phyloP scores from a whole-genome alignment of 1,140 invertebrate species.

The Rhagoletis pomonella region DNA sequence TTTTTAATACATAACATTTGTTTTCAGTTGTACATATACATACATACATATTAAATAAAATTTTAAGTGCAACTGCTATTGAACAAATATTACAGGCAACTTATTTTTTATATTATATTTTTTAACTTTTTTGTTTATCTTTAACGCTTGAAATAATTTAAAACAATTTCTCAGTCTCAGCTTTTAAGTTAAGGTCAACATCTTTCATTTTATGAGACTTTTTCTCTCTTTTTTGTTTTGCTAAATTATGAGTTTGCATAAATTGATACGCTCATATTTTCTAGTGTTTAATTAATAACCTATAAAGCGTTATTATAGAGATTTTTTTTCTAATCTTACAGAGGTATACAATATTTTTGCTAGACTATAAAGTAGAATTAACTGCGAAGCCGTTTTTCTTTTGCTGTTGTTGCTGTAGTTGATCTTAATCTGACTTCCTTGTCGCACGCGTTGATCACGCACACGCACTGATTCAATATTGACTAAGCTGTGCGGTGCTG shows the following conservation, averaged over 20 bases:
- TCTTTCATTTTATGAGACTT: constrained; percentile 42
- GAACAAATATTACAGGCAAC: constrained; percentile 16
- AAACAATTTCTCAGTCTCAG: constrained; percentile 43
- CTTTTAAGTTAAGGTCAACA: constrained; percentile 34
- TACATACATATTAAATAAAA: background rate
- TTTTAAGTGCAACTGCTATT: constrained; percentile 9
- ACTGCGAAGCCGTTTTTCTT: background rate
- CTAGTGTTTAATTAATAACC: constrained; percentile 33
- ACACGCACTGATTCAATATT: background rate
- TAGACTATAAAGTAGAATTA: constrained; percentile 43
- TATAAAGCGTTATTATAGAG: constrained; percentile 11
- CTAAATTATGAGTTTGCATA: constrained; percentile 48
- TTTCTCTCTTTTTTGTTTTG: background rate
- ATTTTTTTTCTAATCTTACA: background rate
- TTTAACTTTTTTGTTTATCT: background rate
- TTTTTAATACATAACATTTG: background rate
- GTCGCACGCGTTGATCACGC: constrained; percentile 5
- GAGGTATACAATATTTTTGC: constrained; percentile 1
- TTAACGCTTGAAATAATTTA: constrained; percentile 21
- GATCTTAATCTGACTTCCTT: constrained; percentile 50
- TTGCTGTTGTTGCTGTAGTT: background rate
- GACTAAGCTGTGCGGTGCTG: background rate
- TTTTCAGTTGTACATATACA: background rate
- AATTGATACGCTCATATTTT: constrained; percentile 34
- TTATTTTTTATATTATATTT: background rate